Evolutionary conservation across 2,888 invertebrate genomes (phyloP), one percentile per base, ranked within the genome.

Genomic region (Nysson spinosus): DNA sequence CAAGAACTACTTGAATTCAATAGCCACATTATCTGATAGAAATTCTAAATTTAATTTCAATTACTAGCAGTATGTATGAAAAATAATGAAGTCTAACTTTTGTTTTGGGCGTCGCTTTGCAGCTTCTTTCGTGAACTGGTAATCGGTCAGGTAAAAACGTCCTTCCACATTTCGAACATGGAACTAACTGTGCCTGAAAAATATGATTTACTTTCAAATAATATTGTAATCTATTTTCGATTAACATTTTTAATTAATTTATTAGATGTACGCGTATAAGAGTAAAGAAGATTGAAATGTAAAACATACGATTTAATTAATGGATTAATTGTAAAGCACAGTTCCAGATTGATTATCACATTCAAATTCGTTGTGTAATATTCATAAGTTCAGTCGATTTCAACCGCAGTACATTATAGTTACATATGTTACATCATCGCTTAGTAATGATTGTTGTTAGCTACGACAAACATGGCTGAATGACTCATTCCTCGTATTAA

Each of bases 91-190:
- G 4, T 11, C 22, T 9, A 16, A 14, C 3, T 19, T 12, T 42
- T 19, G 71, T 73, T 66, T 77, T 76, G 2, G 58, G 49, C 1
- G 30, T 16, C 11, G 61, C 73, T 52, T 72, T 75, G 80, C 88
- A 90, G 69, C 88, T 89, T 71, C 87, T 87, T 73, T 88, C 85
- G 80, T 94, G 93, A 1, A 93, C 90, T 9, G 88, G 79, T 11
- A 94, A 83, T 28, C 93, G 88, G 72, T 93, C 93, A 0, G 93
- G 92, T 66, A 90, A 88, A 86, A 94, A 94, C 19, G 92, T 93
- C 40, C 93, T 88, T 6, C 91, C 91, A 82, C 93, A 94, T 75
- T 90, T 90, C 35, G 88, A 87, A 78, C 94, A 94, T 1, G 91
- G 90, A 16, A 91, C 87, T 72, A 93, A 80, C 46, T 87, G 87